Conservation (phyloP, 2,113 vertebrate species). For the Petroica traversi region DNA sequence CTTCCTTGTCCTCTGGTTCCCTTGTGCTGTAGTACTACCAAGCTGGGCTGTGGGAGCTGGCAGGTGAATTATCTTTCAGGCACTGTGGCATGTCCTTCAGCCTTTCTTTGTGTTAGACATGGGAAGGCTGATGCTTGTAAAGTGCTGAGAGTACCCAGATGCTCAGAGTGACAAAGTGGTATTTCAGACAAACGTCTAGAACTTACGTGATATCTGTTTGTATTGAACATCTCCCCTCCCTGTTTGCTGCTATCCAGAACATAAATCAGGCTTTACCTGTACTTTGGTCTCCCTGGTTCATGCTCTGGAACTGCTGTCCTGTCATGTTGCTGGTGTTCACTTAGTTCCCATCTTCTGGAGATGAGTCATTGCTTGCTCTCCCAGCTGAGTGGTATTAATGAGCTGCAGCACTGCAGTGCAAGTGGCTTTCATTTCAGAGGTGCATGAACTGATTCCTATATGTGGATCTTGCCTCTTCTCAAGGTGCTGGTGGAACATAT, state of each 20-base stretch:
- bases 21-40: not conserved
- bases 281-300: not conserved
- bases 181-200: not conserved
- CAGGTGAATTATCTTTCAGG: not conserved
- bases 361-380: not conserved
- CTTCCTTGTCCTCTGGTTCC: not conserved
- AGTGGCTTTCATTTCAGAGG: not conserved
- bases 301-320: not conserved
- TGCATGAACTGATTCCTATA: accelerated
- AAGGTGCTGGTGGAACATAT: not conserved
- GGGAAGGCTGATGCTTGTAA: not conserved
- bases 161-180: not conserved
- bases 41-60: not conserved
- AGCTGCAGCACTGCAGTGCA: not conserved
- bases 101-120: not conserved
- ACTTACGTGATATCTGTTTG: not conserved
- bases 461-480: not conserved
- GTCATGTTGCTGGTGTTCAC: not conserved
- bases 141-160: not conserved
- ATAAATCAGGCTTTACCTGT: not conserved
- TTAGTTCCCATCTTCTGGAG: not conserved
- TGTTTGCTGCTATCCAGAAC: not conserved
- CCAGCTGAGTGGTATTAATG: not conserved
- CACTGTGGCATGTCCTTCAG: not conserved
- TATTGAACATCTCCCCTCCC: not conserved